Conservation (phyloP, 2,797 vertebrate genomes). For the Anguilla obscura region DNA sequence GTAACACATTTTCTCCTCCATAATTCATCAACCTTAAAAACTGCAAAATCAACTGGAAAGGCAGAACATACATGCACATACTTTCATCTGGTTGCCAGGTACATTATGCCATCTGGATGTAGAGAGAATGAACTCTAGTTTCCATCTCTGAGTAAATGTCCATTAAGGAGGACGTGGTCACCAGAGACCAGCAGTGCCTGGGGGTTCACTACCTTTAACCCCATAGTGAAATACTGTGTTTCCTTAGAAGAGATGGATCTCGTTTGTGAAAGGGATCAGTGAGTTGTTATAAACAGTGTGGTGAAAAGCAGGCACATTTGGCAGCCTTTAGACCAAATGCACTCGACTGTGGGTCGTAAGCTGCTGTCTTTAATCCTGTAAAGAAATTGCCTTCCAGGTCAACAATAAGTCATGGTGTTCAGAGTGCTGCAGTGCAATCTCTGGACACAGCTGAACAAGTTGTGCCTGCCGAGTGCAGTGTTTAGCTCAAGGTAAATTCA, state of each 20-base stretch:
- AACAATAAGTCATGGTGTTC: conserved; percentile 30
- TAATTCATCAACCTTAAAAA: neutral
- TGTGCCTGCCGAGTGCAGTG: neutral
- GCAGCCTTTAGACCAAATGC: conserved; percentile 33
- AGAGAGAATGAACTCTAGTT: neutral
- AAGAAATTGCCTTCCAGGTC: conserved; percentile 41
- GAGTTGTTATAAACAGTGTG: conserved; percentile 37
- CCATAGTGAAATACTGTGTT: conserved; percentile 27
- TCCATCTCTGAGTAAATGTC: neutral
- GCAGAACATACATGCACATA: neutral
- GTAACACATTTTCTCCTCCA: conserved; percentile 10
- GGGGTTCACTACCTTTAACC: conserved; percentile 39
- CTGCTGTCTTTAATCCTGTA: conserved; percentile 36
- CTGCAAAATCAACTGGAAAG: neutral
- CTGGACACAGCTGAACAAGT: conserved; percentile 20
- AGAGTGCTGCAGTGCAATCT: conserved; percentile 1
- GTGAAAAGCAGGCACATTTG: conserved; percentile 35
- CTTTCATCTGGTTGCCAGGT: neutral
- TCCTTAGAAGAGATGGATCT: conserved; percentile 28
- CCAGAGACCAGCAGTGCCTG: conserved; percentile 2
- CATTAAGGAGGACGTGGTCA: neutral
- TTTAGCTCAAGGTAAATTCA: conserved; percentile 20
- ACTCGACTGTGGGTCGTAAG: conserved; percentile 33
- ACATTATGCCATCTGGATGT: neutral
- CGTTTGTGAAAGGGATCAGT: conserved; percentile 32